A percentile compares a stretch with the other conserved stretches of the same genome.
phyloP scores from a whole-genome alignment of 2,113 vertebrate species.

The Varanus komodoensis region DNA sequence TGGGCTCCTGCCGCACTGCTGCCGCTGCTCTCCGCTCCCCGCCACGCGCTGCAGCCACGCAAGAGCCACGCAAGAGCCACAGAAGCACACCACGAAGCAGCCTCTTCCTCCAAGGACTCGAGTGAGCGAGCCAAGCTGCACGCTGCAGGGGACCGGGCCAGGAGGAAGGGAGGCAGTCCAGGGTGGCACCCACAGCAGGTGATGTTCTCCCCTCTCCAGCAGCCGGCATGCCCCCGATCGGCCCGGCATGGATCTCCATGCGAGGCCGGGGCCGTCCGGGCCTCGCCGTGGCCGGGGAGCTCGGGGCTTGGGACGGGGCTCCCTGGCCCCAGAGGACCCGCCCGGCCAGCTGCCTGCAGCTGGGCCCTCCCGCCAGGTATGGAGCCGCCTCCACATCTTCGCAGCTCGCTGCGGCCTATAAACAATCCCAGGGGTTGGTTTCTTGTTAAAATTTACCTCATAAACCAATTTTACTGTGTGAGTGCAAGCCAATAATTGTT shows the following conservation, averaged over 20 bases:
- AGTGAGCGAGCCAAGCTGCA: background rate
- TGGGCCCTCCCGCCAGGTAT: slow-evolving; percentile 37
- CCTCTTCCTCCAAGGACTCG: background rate
- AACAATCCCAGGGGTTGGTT: slow-evolving; percentile 74
- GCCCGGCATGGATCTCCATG: background rate
- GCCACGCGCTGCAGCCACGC: too few species aligned
- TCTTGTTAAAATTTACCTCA: slow-evolving; percentile 77
- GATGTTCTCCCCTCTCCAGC: too few species aligned
- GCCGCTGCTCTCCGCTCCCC: too few species aligned
- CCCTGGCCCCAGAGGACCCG: background rate
- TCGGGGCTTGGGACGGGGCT: background rate
- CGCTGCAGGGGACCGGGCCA: background rate
- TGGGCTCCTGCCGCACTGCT: too few species aligned
- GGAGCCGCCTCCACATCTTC: slow-evolving; percentile 62
- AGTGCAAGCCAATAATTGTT: slow-evolving; percentile 70
- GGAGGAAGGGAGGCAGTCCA: too few species aligned
- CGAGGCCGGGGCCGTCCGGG: background rate
- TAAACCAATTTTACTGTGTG: slow-evolving; percentile 74
- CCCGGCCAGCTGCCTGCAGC: slow-evolving; percentile 53
- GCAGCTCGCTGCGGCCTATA: slow-evolving; percentile 72
- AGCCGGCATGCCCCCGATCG: background rate
- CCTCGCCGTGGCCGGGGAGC: background rate
- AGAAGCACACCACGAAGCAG: too few species aligned
- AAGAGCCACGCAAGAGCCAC: too few species aligned
- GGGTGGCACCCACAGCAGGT: too few species aligned